Evolutionary conservation across 2,113 vertebrate genomes (phyloP).

Genomic region (Syrrhaptes paradoxus): DNA sequence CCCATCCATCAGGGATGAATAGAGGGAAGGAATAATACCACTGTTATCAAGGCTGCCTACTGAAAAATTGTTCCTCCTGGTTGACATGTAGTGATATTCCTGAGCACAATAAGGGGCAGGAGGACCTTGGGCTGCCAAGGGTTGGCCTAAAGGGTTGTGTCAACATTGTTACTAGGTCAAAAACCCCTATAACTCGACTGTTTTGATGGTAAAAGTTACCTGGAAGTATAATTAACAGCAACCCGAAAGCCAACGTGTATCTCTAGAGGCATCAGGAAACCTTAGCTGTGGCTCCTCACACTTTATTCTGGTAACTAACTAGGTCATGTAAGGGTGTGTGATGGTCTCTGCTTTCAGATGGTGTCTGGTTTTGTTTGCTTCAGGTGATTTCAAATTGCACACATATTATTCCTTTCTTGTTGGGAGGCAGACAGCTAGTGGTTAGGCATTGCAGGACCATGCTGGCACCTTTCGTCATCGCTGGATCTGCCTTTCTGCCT

Average conservation of each 20-base stretch:
- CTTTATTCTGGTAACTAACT: not conserved
- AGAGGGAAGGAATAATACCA: not conserved
- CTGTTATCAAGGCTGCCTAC: not conserved
- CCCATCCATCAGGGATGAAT: slow-evolving; percentile 38
- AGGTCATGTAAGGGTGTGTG: not conserved
- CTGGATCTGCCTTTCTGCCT: not conserved
- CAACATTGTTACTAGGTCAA: not conserved
- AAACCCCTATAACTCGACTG: not conserved
- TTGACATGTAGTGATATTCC: not conserved
- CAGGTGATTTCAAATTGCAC: not conserved
- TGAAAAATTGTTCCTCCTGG: not conserved
- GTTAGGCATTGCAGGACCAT: not conserved
- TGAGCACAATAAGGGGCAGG: not conserved
- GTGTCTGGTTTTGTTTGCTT: not conserved
- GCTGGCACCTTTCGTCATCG: not conserved
- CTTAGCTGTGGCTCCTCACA: not conserved
- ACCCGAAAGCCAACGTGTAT: not conserved
- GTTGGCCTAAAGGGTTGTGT: not conserved
- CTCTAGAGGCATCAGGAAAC: not conserved
- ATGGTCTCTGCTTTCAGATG: not conserved
- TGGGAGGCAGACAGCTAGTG: not conserved
- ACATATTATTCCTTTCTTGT: not conserved
- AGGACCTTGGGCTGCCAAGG: not conserved
- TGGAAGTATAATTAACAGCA: not conserved
- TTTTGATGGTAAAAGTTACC: not conserved